Evolutionary conservation across 1,140 invertebrate genomes (phyloP), one percentile per base, ranked within the genome.

Genomic region (Ceratina calcarata): DNA sequence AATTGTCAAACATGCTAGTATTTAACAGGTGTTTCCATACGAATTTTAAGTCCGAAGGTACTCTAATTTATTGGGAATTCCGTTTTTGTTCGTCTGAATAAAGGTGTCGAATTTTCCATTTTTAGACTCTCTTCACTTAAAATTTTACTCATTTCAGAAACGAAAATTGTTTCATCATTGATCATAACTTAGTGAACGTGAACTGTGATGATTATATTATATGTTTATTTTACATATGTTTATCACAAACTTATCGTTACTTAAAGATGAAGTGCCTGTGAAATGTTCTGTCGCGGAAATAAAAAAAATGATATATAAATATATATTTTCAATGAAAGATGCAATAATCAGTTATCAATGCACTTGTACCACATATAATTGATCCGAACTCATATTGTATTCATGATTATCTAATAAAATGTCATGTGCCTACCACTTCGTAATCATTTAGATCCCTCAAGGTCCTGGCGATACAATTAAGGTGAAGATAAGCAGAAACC

Each of bases 211-310:
- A 74, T 57, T 81, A 83, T 67, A 74, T 64, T 83, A 82, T 81
- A 71, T 79, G 75, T 72, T 81, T 81, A 84, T 78, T 83, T 73
- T 81, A 75, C 71, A 77, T 69, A 72, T n/a, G 70, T 77, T 75
- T 83, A 83, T 86, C 85, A 81, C 80, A 85, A 82, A 88, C 85
- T 84, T 86, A 85, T 77, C 79, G 86, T 74, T 82, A 67, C 82
- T 83, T 84, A 84, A 82, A 89, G 88, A 90, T 78, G 70, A 90
- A 91, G 90, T 91, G 89, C 90, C 88, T 91, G 88, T 90, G 64
- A 89, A 80, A 88, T 84, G 84, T 87, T 89, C 80, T 80, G 79
- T 87, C 78, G 78, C 76, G 80, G 60, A 83, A 83, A 78, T 67
- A 80, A 88, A 80, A 72, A 45, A 45, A 45, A 83, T 83, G 61